A percentile compares a stretch with the other conserved stretches of the same genome.
Conservation (phyloP, 2,888 invertebrate species). For the Tenthredo livida region DNA sequence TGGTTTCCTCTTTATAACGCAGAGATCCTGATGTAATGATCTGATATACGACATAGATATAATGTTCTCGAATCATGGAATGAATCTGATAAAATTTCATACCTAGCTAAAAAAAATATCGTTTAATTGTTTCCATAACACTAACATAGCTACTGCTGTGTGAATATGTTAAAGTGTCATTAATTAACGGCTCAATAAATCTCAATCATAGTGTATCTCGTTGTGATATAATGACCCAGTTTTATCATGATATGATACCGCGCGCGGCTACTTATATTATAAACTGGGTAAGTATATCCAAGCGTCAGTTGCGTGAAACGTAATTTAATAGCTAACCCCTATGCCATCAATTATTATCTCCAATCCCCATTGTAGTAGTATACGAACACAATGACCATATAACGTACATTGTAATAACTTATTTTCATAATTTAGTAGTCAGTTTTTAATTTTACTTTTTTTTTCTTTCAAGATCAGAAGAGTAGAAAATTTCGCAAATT, state of each 20-base stretch:
- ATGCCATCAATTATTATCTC: slow-evolving; percentile 21
- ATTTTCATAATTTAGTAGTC: background rate
- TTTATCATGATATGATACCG: slow-evolving; percentile 63
- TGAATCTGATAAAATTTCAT: background rate
- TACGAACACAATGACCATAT: slow-evolving; percentile 17
- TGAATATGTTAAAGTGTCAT: slow-evolving; percentile 11
- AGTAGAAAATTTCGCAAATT: background rate
- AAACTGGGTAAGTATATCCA: background rate
- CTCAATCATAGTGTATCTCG: slow-evolving; percentile 20
- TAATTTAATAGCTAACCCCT: slow-evolving; percentile 20
- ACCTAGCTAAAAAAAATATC: background rate
- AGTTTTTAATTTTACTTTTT: too few species aligned
- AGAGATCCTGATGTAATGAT: too few species aligned
- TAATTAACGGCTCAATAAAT: slow-evolving; percentile 41
- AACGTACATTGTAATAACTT: too few species aligned
- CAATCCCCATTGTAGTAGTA: background rate
- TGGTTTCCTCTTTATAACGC: too few species aligned
- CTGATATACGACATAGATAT: background rate
- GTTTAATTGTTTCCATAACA: background rate
- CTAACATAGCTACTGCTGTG: too few species aligned
- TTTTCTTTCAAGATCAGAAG: background rate
- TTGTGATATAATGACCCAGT: slow-evolving; percentile 67
- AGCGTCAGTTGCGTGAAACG: slow-evolving; percentile 12
- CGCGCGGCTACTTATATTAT: background rate
- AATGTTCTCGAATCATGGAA: background rate